Conservation (phyloP, 2,113 vertebrate species). For the Rhipidura dahli region DNA sequence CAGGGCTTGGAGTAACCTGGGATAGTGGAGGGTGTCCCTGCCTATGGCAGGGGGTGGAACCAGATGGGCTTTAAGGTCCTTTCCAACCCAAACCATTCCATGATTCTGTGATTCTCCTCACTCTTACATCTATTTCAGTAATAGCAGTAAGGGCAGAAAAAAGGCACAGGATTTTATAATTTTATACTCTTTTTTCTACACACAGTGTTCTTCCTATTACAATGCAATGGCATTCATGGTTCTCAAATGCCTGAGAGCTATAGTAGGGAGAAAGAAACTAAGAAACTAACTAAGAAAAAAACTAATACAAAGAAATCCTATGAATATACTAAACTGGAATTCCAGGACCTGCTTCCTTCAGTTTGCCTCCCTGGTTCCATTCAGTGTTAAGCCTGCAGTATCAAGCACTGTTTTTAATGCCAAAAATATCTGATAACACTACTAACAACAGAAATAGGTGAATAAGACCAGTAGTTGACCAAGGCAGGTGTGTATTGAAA, state of each 20-base stretch:
- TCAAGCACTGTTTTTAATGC: neutral
- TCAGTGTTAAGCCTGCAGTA: neutral
- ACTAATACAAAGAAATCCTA: neutral
- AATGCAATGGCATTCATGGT: neutral
- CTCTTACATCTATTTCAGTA: neutral
- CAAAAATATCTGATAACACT: neutral
- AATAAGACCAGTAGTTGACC: fast-evolving
- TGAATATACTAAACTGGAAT: neutral
- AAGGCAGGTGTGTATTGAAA: neutral
- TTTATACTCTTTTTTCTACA: neutral
- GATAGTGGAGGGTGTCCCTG: neutral
- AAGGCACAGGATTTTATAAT: neutral
- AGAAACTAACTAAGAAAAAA: no score
- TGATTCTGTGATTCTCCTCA: neutral
- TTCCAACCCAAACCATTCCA: neutral
- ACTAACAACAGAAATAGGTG: neutral
- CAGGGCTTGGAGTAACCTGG: neutral
- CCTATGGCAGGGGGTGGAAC: neutral
- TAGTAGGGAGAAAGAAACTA: neutral
- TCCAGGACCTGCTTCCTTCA: neutral
- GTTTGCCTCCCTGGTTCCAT: neutral
- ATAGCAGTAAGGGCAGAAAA: neutral
- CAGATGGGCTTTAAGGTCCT: neutral
- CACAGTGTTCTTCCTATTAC: neutral
- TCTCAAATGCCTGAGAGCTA: neutral